Percentiles rank a stretch among this genome's conserved stretches.
Evolutionary conservation across 2,888 invertebrate species (phyloP).

Genomic region (Branchinecta sandiegonensis): DNA sequence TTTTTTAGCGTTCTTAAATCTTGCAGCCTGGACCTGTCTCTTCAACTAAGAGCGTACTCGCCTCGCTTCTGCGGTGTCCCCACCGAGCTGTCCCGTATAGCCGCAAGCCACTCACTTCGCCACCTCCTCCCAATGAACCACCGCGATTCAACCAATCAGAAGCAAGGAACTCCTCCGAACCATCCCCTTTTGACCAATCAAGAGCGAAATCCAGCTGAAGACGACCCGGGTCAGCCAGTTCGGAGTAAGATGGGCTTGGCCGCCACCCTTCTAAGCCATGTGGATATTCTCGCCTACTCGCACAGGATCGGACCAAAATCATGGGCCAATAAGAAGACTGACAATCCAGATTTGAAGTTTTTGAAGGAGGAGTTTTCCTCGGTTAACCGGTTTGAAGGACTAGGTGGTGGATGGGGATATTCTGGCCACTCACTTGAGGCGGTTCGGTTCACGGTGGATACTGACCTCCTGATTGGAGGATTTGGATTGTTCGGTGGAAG

Average conservation of each 20-base stretch:
- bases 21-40: neutral
- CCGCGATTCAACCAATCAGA: too few species aligned
- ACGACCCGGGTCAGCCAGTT: neutral
- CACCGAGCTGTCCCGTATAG: neutral
- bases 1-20: too few species aligned
- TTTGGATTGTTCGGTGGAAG: slow-evolving; percentile 90
- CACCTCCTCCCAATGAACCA: neutral
- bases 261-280: neutral
- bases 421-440: slow-evolving; percentile 93
- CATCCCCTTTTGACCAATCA: too few species aligned
- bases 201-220: too few species aligned
- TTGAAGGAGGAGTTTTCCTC: slow-evolving; percentile 63
- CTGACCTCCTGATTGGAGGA: slow-evolving; percentile 77
- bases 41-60: neutral
- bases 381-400: slow-evolving; percentile 76
- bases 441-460: slow-evolving; percentile 82
- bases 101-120: neutral
- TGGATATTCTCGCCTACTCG: neutral
- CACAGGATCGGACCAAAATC: neutral
- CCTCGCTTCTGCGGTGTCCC: neutral
- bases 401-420: slow-evolving; percentile 97
- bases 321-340: slow-evolving; percentile 21
- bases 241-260: neutral
- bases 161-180: too few species aligned
- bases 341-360: slow-evolving; percentile 41